Evolutionary conservation across 2,888 invertebrate genomes (phyloP).

Genomic region (Lithophane leautieri): DNA sequence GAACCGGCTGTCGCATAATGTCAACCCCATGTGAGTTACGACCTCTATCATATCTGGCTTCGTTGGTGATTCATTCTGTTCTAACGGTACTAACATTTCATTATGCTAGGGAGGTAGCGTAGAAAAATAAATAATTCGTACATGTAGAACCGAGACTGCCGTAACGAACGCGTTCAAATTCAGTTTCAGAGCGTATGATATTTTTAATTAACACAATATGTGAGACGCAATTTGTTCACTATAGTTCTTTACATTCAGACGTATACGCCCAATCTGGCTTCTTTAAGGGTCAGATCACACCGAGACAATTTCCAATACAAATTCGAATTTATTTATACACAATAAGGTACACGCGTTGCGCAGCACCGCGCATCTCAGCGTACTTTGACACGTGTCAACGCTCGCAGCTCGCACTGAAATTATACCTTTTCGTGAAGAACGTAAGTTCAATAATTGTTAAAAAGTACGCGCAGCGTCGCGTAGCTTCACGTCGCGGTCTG

Average conservation of each 20-base stretch:
- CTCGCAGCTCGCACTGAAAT: too few relatives aligned
- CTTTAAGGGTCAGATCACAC: too few relatives aligned
- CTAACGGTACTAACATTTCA: slow-evolving; percentile 8
- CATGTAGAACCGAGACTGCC: too few relatives aligned
- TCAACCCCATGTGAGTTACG: slow-evolving; percentile 54
- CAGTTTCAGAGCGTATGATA: background rate
- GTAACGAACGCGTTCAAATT: background rate
- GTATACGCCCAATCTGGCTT: background rate
- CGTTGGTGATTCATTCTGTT: background rate
- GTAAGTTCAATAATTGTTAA: too few relatives aligned
- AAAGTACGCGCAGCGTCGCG: too few relatives aligned
- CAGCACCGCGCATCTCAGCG: too few relatives aligned
- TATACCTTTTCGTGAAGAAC: too few relatives aligned
- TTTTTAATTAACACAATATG: background rate
- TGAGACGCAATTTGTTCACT: background rate
- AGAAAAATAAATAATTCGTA: slow-evolving; percentile 24
- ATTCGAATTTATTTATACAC: too few relatives aligned
- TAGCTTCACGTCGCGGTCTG: too few relatives aligned
- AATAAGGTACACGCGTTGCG: too few relatives aligned
- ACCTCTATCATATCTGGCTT: background rate
- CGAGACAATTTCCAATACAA: too few relatives aligned
- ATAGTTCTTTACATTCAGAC: background rate
- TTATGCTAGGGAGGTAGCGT: background rate
- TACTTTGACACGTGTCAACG: too few relatives aligned
- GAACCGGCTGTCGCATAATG: slow-evolving; percentile 59